phyloP scores from a whole-genome alignment of 2,888 invertebrate species.

The Amphiduros pacificus region DNA sequence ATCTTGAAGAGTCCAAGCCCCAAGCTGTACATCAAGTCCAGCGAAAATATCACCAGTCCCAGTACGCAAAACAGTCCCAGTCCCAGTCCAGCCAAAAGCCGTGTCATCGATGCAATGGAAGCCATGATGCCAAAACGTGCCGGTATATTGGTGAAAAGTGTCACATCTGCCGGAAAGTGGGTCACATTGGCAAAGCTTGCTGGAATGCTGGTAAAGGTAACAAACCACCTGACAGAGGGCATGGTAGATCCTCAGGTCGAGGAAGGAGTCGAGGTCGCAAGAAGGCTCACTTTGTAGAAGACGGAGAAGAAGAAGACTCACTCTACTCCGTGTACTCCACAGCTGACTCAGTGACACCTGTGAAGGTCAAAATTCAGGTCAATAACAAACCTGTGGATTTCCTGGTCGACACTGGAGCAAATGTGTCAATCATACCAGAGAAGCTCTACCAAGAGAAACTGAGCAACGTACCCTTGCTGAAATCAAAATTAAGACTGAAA shows the following conservation, averaged over 20 bases:
- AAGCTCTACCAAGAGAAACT: background rate
- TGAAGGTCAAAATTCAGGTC: background rate
- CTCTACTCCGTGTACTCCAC: background rate
- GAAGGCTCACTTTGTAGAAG: background rate
- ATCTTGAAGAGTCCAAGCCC: background rate
- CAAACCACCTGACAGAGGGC: background rate
- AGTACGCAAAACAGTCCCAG: too few relatives aligned
- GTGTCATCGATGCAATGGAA: conserved; percentile 2
- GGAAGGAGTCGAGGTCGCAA: background rate
- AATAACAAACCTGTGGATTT: background rate
- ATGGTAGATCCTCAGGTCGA: background rate
- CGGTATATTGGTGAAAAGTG: background rate
- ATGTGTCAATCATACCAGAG: background rate
- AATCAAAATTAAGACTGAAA: background rate
- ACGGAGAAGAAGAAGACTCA: background rate
- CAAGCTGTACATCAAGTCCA: background rate
- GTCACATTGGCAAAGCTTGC: conserved; percentile 1
- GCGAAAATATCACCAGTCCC: too few relatives aligned
- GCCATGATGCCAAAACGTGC: background rate
- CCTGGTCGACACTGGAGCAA: background rate
- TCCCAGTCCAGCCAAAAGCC: too few relatives aligned
- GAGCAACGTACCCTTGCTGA: background rate
- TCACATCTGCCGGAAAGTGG: background rate
- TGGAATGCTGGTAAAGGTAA: background rate
- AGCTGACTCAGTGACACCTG: background rate